These are phyloP conservation scores for Heliconius aoede DNA, from an alignment of 2,888 invertebrate genomes.

Conservation along the genomic window DNA sequence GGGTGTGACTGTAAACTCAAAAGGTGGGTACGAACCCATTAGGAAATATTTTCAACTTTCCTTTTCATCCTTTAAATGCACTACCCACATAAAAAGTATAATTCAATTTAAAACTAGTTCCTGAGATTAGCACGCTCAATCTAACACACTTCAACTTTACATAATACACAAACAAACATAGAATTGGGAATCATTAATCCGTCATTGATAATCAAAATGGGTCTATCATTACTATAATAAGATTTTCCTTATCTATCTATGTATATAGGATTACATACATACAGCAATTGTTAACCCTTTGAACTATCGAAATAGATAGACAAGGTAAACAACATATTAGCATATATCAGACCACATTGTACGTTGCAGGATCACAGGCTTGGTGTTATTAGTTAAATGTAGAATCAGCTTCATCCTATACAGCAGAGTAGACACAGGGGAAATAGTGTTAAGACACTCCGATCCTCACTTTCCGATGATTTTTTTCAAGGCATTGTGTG, in stretches of 20 bases:
- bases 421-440: too few species aligned
- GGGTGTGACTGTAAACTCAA: too few species aligned
- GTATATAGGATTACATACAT: neutral
- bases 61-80: too few species aligned
- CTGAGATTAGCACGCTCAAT: neutral
- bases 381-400: conserved; percentile 25
- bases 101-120: neutral
- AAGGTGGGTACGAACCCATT: too few species aligned
- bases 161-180: neutral
- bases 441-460: too few species aligned
- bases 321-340: conserved; percentile 28
- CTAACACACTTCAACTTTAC: neutral
- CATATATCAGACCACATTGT: conserved; percentile 34
- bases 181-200: neutral
- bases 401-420: too few species aligned
- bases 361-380: conserved; percentile 24
- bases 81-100: too few species aligned
- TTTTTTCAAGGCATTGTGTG: too few species aligned
- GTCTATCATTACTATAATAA: neutral
- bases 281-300: neutral
- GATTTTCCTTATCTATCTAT: conserved; percentile 7
- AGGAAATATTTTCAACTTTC: too few species aligned
- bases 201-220: neutral
- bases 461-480: too few species aligned
- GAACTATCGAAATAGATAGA: conserved; percentile 18